Conservation (phyloP, 2,888 invertebrate species). For the Drepanosiphum platanoidis region DNA sequence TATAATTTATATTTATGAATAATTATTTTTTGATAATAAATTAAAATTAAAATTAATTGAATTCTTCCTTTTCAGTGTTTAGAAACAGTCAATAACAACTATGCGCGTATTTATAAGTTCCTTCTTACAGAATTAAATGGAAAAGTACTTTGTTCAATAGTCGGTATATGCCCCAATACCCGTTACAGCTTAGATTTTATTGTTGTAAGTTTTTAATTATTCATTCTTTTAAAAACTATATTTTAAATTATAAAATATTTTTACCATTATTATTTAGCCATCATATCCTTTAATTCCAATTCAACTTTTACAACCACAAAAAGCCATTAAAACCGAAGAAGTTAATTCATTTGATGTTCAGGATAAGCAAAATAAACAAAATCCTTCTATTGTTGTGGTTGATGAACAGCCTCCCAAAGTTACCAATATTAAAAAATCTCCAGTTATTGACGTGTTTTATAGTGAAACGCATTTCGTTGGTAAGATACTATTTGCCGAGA, state of each 20-base stretch:
- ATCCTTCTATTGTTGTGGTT: neutral
- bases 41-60: no score
- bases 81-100: slow-evolving; percentile 82
- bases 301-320: slow-evolving; percentile 15
- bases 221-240: slow-evolving; percentile 51
- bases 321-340: neutral
- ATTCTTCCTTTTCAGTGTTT: slow-evolving; percentile 70
- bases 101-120: slow-evolving; percentile 77
- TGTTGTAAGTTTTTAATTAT: slow-evolving; percentile 65
- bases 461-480: slow-evolving; percentile 39
- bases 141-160: slow-evolving; percentile 76
- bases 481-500: neutral
- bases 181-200: slow-evolving; percentile 25
- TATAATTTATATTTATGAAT: slow-evolving; percentile 64
- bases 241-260: neutral
- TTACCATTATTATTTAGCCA: slow-evolving; percentile 22
- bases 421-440: slow-evolving; percentile 64
- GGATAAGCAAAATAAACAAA: neutral
- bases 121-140: slow-evolving; percentile 77
- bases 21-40: neutral
- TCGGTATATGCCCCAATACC: slow-evolving; percentile 74
- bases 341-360: neutral
- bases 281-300: slow-evolving; percentile 36
- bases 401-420: slow-evolving; percentile 51
- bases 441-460: slow-evolving; percentile 64